Base-by-base conservation (phyloP, 2,113 vertebrate species). In the Gallinago paraguaiae region DNA sequence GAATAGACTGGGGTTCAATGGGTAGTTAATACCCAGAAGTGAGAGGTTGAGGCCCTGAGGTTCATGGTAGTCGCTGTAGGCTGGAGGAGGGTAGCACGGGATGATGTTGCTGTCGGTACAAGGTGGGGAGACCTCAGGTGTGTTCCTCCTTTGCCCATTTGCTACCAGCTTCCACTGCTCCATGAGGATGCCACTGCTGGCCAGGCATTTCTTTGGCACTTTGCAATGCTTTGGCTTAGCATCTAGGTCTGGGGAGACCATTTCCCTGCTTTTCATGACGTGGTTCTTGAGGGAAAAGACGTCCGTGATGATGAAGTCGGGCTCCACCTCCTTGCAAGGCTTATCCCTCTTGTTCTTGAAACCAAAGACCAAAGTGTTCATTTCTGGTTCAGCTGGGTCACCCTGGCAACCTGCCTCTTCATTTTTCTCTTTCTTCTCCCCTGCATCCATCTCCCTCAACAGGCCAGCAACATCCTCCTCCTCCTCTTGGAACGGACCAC, bases 11-110 rank as follows among this genome's bases (percentile, higher is more conserved):
- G 99, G 98, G 93, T 98, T 98, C 37, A 99, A 94, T 0, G 99
- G 99, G 75, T 99, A 99, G 92, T 99, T 99, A 59, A 99, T 97
- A 7, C 99, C 99, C 22, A 99, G 97, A 74, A 99, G 93, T 1
- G 99, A 99, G 77, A 99, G 98, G 71, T 99, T 99, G 86, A 99
- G 97, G 70, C 98, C 98, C 11, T 98, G 98, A 78, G 98, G 97
- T 93, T 99, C 99, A 0, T 98, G 98, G 93, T 98, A 98, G 80
- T 99, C 99, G 0, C 98, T 79, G 20, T 98, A 98, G 69, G 98
- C 94, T 8, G 98, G 98, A 1, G 99, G 98, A 0, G 99, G 99
- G 67, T 99, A 99, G 91, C 99, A 99, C 0, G 99, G 98, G 82
- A 98, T 98, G 10, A 98, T 98, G 28, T 97, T 97, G 90, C 97